Base-by-base conservation (phyloP, 2,888 invertebrate species). In the Aradus depressus region DNA sequence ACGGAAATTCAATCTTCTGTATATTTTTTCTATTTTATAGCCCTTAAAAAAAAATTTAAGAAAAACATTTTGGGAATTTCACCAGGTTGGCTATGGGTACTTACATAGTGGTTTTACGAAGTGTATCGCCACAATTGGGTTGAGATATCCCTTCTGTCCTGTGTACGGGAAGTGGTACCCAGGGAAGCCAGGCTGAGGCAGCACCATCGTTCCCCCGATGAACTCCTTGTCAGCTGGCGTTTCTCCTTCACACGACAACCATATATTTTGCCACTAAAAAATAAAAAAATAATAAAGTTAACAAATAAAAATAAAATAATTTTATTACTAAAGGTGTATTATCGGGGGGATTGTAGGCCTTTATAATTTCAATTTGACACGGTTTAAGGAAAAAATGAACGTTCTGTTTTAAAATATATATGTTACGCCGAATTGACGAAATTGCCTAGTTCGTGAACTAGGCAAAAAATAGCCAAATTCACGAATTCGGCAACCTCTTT, bases 161-260 rank as follows among this genome's bases (percentile, higher is more conserved):
- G 80, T 79, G 66, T 80, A 91, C 0, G 91, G 91, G 71, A 86
- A 91, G 70, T 84, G 91, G 65, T 84, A 89, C 1, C 86, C 86
- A 0, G 88, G 88, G 65, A 89, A 88, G 44, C 90, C 90, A 47
- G 62, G 63, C 60, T 80, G 75, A 0, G 89, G 89, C 57, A 79
- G 72, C 70, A 91, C 91, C 52, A 77, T 72, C 53, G 95, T 73
- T 2, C 82, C 79, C 0, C 93, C 95, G 56, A 95, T 77, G 67
- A 90, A 87, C 69, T 96, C 95, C 53, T 81, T 74, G 70, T 95
- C 95, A 0, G 87, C 84, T 0, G 90, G 84, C 67, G 85, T 89
- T 74, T 92, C 92, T 38, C 96, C 96, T 62, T 87, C 81, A 66
- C 96, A 96, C 3, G 88, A 84, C 10, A 96, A 79, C 84, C 92